Evolutionary conservation across 2,113 vertebrate species (phyloP).

Genomic region (Gopherus evgoodei): DNA sequence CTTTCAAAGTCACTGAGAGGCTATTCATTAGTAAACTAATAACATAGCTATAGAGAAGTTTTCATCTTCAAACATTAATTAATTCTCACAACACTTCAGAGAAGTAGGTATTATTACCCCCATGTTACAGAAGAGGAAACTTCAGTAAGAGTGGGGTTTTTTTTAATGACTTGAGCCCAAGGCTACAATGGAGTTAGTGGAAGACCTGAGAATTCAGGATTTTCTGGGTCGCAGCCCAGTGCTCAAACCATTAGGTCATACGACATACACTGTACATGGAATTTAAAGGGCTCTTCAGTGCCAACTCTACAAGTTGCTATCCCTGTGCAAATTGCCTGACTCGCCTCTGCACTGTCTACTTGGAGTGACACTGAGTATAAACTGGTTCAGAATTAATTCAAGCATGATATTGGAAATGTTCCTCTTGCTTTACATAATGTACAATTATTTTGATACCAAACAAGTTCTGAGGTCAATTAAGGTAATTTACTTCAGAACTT

Average conservation of each 20-base stretch:
- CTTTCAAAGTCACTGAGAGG: background rate
- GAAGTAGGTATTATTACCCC: background rate
- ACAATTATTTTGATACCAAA: background rate
- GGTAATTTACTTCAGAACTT: background rate
- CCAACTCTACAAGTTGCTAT: background rate
- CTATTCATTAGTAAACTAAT: background rate
- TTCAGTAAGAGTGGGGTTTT: background rate
- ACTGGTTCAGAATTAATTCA: background rate
- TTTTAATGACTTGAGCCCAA: conserved; percentile 4
- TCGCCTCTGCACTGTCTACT: conserved; percentile 16
- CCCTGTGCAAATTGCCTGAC: conserved; percentile 21
- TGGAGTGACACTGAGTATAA: background rate
- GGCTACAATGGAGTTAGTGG: background rate
- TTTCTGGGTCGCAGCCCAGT: background rate
- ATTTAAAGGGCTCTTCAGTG: conserved; percentile 32
- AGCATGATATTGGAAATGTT: background rate
- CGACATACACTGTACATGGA: background rate
- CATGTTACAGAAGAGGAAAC: background rate
- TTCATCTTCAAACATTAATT: background rate
- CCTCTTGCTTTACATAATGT: background rate
- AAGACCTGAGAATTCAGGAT: background rate
- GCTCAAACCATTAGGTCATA: background rate
- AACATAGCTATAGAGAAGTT: background rate
- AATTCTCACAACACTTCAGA: background rate
- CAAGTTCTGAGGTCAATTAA: fast-evolving